These are phyloP conservation scores for Halcyon badia DNA, from an alignment of 2,797 vertebrate genomes.

Conservation along the genomic window DNA sequence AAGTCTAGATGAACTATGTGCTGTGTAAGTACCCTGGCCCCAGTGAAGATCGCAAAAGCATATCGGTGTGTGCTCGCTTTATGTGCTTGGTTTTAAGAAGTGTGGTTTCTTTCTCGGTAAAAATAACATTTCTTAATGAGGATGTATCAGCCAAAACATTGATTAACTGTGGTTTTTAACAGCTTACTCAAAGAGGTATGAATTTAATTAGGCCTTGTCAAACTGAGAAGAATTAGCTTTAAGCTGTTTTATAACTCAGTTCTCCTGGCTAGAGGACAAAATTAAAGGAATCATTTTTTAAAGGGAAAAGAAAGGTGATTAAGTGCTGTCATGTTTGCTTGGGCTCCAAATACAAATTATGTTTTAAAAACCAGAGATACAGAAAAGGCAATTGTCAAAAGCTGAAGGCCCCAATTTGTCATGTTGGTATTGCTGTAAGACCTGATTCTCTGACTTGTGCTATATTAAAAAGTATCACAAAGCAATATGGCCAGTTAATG, in stretches of 20 bases:
- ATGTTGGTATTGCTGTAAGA: not conserved
- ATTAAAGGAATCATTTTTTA: not conserved
- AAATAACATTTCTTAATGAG: slow-evolving; percentile 30
- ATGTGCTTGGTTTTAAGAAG: not conserved
- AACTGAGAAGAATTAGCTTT: slow-evolving; percentile 57
- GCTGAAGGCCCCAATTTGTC: not conserved
- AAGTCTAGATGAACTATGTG: slow-evolving; percentile 24
- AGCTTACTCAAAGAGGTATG: slow-evolving; percentile 56
- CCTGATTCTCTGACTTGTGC: not conserved
- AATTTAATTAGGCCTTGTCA: slow-evolving; percentile 54
- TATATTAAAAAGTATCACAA: not conserved
- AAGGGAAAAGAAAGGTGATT: slow-evolving; percentile 26
- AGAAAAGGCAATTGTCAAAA: not conserved
- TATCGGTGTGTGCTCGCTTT: not conserved
- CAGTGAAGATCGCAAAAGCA: not conserved
- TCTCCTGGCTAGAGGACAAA: slow-evolving; percentile 49
- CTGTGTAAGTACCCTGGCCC: slow-evolving; percentile 21
- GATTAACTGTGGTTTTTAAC: slow-evolving; percentile 60
- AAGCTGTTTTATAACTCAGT: slow-evolving; percentile 21
- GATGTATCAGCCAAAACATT: not conserved
- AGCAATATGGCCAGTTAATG: not conserved
- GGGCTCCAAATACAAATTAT: not conserved
- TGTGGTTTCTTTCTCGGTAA: not conserved
- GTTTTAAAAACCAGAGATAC: not conserved
- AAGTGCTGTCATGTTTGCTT: slow-evolving; percentile 12